These are phyloP conservation scores for Ctena decussata DNA, from an alignment of 2,888 invertebrate genomes.

Conservation along the genomic window DNA sequence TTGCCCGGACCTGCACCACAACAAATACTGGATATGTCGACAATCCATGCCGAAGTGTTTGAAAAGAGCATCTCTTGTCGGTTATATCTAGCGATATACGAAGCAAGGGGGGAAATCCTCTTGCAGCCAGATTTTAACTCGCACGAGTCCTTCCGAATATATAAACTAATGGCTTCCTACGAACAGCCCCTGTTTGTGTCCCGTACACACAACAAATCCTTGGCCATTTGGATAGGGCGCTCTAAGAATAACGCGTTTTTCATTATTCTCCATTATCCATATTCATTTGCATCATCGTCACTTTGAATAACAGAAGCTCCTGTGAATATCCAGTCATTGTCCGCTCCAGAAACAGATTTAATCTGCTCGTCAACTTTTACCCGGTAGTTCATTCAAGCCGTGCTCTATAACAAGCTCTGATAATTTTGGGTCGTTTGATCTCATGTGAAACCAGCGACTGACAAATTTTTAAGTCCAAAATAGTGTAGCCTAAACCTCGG, in stretches of 20 bases:
- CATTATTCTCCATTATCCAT: conserved; percentile 43
- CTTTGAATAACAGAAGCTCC: conserved; percentile 37
- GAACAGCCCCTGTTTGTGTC: not conserved
- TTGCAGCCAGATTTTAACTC: not conserved
- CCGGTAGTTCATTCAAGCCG: conserved; percentile 31
- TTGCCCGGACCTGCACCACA: not conserved
- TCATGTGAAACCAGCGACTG: not conserved
- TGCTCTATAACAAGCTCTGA: conserved; percentile 12
- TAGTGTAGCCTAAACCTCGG: too few species aligned
- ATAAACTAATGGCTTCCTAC: not conserved
- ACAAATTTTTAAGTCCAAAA: too few species aligned
- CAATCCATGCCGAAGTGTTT: not conserved
- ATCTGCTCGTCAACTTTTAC: conserved; percentile 52
- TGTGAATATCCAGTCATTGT: conserved; percentile 39
- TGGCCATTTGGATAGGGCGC: conserved; percentile 28
- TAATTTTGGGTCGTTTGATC: not conserved
- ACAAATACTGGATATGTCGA: not conserved
- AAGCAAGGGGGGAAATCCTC: not conserved
- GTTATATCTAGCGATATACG: not conserved
- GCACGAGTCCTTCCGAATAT: not conserved
- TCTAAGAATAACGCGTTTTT: conserved; percentile 24
- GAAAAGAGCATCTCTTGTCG: not conserved
- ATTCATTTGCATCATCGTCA: conserved; percentile 34
- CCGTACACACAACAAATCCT: conserved; percentile 39
- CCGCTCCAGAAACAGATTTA: conserved; percentile 31